phyloP scores from a whole-genome alignment of 2,888 invertebrate species.

The Aleiodes leptofemur region DNA sequence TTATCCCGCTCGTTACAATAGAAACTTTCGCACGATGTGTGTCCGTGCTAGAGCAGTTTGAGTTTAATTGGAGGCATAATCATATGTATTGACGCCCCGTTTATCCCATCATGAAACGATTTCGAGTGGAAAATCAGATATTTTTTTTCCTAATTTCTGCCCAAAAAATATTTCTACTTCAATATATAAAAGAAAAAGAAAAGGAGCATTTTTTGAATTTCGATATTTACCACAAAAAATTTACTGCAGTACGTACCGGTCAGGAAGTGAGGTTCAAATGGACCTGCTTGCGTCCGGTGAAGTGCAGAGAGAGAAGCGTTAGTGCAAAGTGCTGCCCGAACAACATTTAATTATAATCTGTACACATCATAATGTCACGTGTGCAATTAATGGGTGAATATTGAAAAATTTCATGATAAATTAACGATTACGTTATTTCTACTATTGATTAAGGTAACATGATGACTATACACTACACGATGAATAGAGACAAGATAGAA shows the following conservation, averaged over 20 bases:
- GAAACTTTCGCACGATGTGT: constrained; percentile 35
- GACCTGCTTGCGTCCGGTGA: constrained; percentile 26
- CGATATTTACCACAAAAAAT: too few relatives aligned
- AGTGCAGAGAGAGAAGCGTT: constrained; percentile 17
- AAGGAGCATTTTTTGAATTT: too few relatives aligned
- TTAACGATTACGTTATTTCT: too few relatives aligned
- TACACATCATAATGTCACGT: neutral
- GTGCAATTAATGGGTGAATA: too few relatives aligned
- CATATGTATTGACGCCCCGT: constrained; percentile 27
- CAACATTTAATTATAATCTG: constrained; percentile 4
- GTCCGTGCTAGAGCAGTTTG: constrained; percentile 2
- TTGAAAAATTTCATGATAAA: too few relatives aligned
- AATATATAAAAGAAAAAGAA: too few relatives aligned
- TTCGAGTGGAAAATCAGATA: neutral
- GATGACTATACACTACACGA: too few relatives aligned
- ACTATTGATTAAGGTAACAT: too few relatives aligned
- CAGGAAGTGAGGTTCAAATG: constrained; percentile 29
- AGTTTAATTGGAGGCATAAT: constrained; percentile 43
- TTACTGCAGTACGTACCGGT: constrained; percentile 16
- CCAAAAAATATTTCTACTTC: too few relatives aligned
- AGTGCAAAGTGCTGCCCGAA: constrained; percentile 28
- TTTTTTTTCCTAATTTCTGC: too few relatives aligned
- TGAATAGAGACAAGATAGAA: too few relatives aligned
- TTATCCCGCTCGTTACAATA: constrained; percentile 40
- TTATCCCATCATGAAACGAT: constrained; percentile 2